These are phyloP conservation scores for Tyrannus savana DNA, from an alignment of 2,113 vertebrate species.

Conservation along the genomic window DNA sequence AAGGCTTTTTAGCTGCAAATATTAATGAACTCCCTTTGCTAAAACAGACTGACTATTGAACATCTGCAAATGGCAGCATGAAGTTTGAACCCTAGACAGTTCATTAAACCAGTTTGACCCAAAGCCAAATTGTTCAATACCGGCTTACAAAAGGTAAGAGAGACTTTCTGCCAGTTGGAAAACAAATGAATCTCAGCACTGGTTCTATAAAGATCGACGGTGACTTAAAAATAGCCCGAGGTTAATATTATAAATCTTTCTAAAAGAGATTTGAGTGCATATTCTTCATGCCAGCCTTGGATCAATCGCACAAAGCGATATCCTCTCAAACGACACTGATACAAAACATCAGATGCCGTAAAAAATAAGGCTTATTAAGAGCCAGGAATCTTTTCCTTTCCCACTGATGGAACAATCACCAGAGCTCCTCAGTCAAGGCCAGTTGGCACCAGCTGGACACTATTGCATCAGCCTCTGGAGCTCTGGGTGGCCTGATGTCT, in stretches of 20 bases:
- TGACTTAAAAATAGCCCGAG: conserved; percentile 81
- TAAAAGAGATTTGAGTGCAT: conserved; percentile 79
- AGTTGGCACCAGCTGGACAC: not conserved
- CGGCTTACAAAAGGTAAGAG: conserved; percentile 75
- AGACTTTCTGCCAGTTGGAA: conserved; percentile 73
- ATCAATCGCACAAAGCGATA: conserved; percentile 74
- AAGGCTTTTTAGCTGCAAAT: conserved; percentile 61
- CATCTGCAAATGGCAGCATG: conserved; percentile 60
- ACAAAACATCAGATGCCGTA: conserved; percentile 61
- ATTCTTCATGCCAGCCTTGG: conserved; percentile 77
- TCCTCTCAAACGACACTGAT: conserved; percentile 72
- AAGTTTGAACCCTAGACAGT: conserved; percentile 60
- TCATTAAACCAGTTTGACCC: conserved; percentile 75
- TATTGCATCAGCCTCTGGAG: not conserved
- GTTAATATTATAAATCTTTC: conserved; percentile 85
- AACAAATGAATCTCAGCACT: conserved; percentile 78
- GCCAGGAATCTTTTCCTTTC: conserved; percentile 20
- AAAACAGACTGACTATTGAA: conserved; percentile 59
- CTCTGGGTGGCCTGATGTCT: not conserved
- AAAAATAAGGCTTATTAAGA: conserved; percentile 63
- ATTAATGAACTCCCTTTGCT: conserved; percentile 52
- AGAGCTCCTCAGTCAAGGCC: not conserved
- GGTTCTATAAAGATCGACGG: conserved; percentile 77
- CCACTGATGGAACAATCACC: not conserved
- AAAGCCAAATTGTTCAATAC: conserved; percentile 77